phyloP scores from a whole-genome alignment of 2,113 vertebrate species.

The Poecilia latipinna region DNA sequence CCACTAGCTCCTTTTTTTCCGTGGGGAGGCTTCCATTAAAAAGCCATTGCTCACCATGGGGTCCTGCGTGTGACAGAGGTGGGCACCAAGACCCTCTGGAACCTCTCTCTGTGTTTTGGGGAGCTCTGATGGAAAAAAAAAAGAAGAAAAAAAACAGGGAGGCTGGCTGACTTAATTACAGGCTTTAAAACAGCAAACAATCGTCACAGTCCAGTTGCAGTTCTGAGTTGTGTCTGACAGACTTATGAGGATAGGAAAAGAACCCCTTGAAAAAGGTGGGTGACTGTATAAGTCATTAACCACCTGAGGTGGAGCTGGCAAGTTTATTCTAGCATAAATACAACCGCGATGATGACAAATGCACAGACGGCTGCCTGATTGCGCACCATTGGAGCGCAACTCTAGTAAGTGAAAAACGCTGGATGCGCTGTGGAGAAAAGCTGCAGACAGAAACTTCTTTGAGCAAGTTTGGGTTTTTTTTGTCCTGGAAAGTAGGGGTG shows the following conservation, averaged over 20 bases:
- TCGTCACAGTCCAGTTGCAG: constrained; percentile 48
- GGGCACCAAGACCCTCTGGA: constrained; percentile 34
- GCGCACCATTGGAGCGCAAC: constrained; percentile 19
- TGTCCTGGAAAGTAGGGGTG: not conserved
- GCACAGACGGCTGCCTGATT: constrained; percentile 47
- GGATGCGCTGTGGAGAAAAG: not conserved
- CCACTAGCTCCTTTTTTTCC: constrained; percentile 30
- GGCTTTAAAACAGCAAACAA: constrained; percentile 66
- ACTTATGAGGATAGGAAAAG: constrained; percentile 40
- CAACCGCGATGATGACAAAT: constrained; percentile 42
- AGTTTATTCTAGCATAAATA: constrained; percentile 33
- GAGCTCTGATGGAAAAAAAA: constrained; percentile 19
- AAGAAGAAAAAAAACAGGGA: not conserved
- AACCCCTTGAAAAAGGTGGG: constrained; percentile 41
- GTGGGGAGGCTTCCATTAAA: constrained; percentile 63
- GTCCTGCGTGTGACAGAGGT: constrained; percentile 48
- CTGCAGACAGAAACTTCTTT: constrained; percentile 18
- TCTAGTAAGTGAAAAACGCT: constrained; percentile 28
- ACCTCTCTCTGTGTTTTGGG: constrained; percentile 21
- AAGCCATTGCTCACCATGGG: constrained; percentile 60
- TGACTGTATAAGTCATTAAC: constrained; percentile 44
- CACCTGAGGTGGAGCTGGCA: constrained; percentile 34
- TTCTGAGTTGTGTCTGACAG: constrained; percentile 45
- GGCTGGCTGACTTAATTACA: constrained; percentile 63
- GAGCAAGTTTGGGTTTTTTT: not conserved